phyloP scores from a whole-genome alignment of 2,113 vertebrate genomes.

The Paradisaea rubra region DNA sequence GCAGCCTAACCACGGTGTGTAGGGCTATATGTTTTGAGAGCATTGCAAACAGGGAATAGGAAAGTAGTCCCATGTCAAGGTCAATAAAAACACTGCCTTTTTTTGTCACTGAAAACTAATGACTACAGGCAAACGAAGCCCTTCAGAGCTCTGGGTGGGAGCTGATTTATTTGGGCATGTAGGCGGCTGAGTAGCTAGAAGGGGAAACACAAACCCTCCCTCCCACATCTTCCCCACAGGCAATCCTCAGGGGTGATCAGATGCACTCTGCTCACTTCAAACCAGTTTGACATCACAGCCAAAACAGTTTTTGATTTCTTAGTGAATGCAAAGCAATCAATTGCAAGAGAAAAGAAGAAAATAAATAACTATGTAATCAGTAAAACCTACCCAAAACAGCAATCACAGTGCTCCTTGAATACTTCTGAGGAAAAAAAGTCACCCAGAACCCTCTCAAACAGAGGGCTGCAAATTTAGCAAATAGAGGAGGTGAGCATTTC shows the following conservation, averaged over 20 bases:
- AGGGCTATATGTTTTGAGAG: neutral
- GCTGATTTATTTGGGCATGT: conserved; percentile 36
- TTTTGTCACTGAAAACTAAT: conserved; percentile 19
- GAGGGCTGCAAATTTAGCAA: neutral
- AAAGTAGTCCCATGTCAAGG: neutral
- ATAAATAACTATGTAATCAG: neutral
- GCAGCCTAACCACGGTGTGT: neutral
- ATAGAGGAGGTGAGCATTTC: neutral
- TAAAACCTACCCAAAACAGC: neutral
- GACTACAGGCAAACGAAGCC: neutral
- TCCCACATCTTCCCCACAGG: conserved; percentile 13
- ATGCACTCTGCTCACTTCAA: conserved; percentile 26
- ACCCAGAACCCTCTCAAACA: neutral
- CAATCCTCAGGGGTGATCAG: neutral
- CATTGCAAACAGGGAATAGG: neutral
- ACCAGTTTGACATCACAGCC: neutral
- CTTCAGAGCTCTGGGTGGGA: neutral
- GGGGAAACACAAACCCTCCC: conserved; percentile 14
- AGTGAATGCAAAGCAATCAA: neutral
- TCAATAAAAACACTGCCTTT: conserved; percentile 7
- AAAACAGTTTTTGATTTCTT: conserved; percentile 15
- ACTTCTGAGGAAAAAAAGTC: neutral
- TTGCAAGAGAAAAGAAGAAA: neutral
- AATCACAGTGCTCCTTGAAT: neutral
- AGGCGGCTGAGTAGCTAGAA: neutral